These are phyloP conservation scores for Liopterus haemorrhoidalis DNA, from an alignment of 2,888 invertebrate genomes.

Conservation along the genomic window DNA sequence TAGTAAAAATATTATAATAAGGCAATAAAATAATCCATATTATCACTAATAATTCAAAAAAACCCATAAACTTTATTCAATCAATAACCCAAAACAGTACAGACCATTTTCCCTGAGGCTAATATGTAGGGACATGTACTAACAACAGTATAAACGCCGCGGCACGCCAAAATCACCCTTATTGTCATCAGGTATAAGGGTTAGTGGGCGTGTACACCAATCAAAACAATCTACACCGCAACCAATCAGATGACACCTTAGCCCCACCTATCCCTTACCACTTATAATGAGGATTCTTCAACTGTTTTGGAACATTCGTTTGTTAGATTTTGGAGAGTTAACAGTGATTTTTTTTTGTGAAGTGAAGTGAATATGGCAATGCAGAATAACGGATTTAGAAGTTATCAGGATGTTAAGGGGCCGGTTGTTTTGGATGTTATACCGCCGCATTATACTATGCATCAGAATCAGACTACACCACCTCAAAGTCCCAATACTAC, in stretches of 20 bases:
- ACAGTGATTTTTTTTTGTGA: too few species aligned
- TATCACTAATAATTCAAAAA: too few species aligned
- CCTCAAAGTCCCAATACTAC: constrained; percentile 50
- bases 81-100: too few species aligned
- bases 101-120: too few species aligned
- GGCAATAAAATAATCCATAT: too few species aligned
- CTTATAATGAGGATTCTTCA: too few species aligned
- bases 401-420: constrained; percentile 40
- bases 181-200: constrained; percentile 30
- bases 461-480: constrained; percentile 44
- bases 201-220: constrained; percentile 37
- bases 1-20: too few species aligned
- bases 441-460: constrained; percentile 50
- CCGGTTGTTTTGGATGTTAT: constrained; percentile 56
- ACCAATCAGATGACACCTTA: constrained; percentile 38
- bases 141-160: constrained; percentile 38
- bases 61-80: too few species aligned
- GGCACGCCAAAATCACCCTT: constrained; percentile 34
- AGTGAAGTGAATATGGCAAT: constrained; percentile 10
- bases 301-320: too few species aligned
- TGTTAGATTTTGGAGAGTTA: too few species aligned
- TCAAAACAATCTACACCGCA: constrained; percentile 40
- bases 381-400: constrained; percentile 31
- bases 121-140: constrained; percentile 22
- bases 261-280: too few species aligned